phyloP scores from a whole-genome alignment of 2,797 vertebrate species.

The Dermochelys coriacea region DNA sequence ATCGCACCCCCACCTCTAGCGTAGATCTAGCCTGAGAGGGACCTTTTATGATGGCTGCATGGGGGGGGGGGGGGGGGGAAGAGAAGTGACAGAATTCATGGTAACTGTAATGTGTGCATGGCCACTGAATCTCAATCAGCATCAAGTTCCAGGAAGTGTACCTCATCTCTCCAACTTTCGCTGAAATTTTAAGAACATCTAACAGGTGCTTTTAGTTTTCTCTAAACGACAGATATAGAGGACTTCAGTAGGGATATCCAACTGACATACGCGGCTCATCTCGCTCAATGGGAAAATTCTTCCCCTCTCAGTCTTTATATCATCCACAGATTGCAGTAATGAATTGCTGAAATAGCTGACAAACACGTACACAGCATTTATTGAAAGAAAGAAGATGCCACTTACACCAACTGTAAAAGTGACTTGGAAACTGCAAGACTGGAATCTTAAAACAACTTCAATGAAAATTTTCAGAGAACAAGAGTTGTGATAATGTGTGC shows the following conservation, averaged over 20 bases:
- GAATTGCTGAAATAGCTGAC: neutral
- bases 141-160: neutral
- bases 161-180: neutral
- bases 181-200: neutral
- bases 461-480: neutral
- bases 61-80: too few relatives aligned
- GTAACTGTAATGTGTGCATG: neutral
- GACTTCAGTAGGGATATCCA: neutral
- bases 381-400: neutral
- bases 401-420: neutral
- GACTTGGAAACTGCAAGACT: neutral
- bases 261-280: neutral
- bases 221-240: neutral
- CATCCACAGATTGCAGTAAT: neutral
- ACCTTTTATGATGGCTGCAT: neutral
- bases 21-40: neutral
- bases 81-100: too few relatives aligned
- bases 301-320: neutral
- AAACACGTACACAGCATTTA: neutral
- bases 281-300: fast-evolving
- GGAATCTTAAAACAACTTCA: neutral
- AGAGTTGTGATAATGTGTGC: fast-evolving
- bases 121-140: neutral
- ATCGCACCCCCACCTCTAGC: neutral
- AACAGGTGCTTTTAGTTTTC: neutral